phyloP scores from a whole-genome alignment of 2,113 vertebrate genomes.

The Rhinichthys klamathensis region DNA sequence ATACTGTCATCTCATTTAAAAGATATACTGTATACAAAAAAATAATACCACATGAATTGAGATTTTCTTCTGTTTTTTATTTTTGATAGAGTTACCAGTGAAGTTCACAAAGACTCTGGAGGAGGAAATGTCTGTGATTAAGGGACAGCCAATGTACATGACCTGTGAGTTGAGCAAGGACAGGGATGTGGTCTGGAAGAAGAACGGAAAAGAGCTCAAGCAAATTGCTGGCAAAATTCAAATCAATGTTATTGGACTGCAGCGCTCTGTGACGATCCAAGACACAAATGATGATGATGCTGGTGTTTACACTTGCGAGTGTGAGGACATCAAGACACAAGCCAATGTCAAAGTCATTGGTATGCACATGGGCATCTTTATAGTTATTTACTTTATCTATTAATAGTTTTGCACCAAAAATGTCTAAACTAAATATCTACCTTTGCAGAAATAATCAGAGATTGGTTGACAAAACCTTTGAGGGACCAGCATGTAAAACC shows the following conservation, averaged over 20 bases:
- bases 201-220: slow-evolving; percentile 82
- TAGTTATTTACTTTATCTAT: not conserved
- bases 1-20: not conserved
- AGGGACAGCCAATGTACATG: slow-evolving; percentile 90
- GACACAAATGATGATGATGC: slow-evolving; percentile 80
- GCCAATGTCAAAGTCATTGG: slow-evolving; percentile 89
- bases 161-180: slow-evolving; percentile 96
- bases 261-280: slow-evolving; percentile 84
- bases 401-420: not conserved
- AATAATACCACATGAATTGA: not conserved
- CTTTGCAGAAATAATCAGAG: slow-evolving; percentile 87
- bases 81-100: slow-evolving; percentile 86
- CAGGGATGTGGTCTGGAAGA: slow-evolving; percentile 89
- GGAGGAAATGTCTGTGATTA: slow-evolving; percentile 86
- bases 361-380: slow-evolving; percentile 66
- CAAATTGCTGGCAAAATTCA: slow-evolving; percentile 80
- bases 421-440: not conserved
- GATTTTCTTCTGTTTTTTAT: slow-evolving; percentile 6
- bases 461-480: slow-evolving; percentile 94
- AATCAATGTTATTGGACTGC: slow-evolving; percentile 87
- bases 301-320: slow-evolving; percentile 86
- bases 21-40: not conserved
- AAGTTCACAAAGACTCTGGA: slow-evolving; percentile 90
- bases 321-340: slow-evolving; percentile 81
- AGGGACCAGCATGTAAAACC: slow-evolving; percentile 97